These are phyloP conservation scores for Heliconius erato DNA, from an alignment of 2,888 invertebrate genomes.

Conservation along the genomic window DNA sequence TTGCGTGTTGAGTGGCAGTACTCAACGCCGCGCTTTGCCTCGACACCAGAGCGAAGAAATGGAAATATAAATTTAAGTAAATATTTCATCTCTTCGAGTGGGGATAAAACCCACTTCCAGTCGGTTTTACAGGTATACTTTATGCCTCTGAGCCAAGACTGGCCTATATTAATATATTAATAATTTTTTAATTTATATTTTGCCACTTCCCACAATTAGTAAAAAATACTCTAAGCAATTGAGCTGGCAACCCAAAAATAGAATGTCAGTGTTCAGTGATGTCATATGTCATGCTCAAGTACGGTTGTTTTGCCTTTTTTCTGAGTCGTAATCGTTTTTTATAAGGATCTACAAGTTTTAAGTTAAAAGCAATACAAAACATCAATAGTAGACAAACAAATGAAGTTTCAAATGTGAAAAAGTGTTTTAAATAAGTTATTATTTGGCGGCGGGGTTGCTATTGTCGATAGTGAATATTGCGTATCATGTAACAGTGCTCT, in stretches of 20 bases:
- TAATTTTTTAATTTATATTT: not conserved
- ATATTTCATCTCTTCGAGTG: too few species aligned
- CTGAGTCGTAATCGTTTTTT: conserved; percentile 55
- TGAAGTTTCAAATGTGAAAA: conserved; percentile 49
- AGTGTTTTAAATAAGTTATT: conserved; percentile 54
- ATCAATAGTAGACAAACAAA: conserved; percentile 52
- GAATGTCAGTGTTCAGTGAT: conserved; percentile 38
- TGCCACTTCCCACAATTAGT: not conserved
- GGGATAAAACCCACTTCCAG: too few species aligned
- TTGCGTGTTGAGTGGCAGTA: too few species aligned
- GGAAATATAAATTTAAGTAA: too few species aligned
- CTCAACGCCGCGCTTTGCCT: too few species aligned
- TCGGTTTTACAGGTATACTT: too few species aligned
- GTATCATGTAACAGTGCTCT: conserved; percentile 76
- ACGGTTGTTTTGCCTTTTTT: conserved; percentile 63
- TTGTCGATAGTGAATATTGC: conserved; percentile 56
- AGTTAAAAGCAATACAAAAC: conserved; percentile 56
- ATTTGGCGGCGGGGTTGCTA: conserved; percentile 66
- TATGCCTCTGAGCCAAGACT: too few species aligned
- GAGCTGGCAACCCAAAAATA: conserved; percentile 15
- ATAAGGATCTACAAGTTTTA: conserved; percentile 54
- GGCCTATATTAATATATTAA: too few species aligned
- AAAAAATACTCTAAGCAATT: too few species aligned
- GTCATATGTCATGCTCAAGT: conserved; percentile 54
- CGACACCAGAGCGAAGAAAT: too few species aligned